A percentile compares a stretch with the other conserved stretches of the same genome.
Conservation (phyloP, 2,888 invertebrate species). For the Neuroscelio doddi region DNA sequence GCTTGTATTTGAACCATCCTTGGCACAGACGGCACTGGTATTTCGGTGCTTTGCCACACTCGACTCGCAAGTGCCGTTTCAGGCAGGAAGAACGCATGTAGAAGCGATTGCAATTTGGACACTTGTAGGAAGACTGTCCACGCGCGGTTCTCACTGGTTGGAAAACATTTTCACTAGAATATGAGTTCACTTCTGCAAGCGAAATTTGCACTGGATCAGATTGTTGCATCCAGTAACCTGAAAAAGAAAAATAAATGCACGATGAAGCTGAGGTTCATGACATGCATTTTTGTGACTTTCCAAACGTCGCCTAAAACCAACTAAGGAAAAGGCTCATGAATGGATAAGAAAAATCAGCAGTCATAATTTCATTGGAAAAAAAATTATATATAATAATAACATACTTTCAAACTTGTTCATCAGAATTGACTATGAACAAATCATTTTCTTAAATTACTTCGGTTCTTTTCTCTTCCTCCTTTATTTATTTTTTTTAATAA, state of each 20-base stretch:
- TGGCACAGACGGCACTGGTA: constrained; percentile 68
- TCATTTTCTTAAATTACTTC: too few species aligned
- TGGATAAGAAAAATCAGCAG: too few species aligned
- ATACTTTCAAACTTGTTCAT: too few species aligned
- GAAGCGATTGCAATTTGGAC: constrained; percentile 74
- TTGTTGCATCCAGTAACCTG: constrained; percentile 58
- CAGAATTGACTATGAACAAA: too few species aligned
- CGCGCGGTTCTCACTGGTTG: constrained; percentile 54
- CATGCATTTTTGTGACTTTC: not conserved
- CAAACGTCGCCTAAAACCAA: not conserved
- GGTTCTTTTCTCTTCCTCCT: too few species aligned
- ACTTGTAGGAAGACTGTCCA: constrained; percentile 72
- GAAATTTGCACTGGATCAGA: constrained; percentile 15
- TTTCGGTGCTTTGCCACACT: constrained; percentile 70
- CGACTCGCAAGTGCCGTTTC: constrained; percentile 66
- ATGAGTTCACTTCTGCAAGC: constrained; percentile 7
- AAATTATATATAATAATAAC: too few species aligned
- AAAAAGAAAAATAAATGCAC: constrained; percentile 47
- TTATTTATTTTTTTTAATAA: too few species aligned
- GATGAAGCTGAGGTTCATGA: constrained; percentile 39
- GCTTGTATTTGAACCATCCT: constrained; percentile 67
- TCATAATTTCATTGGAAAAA: too few species aligned
- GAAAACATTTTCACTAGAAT: constrained; percentile 35
- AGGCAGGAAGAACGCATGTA: constrained; percentile 65
- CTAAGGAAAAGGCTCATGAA: too few species aligned